Base-by-base conservation (phyloP, 2,113 vertebrate species). In the Mustela nigripes region DNA sequence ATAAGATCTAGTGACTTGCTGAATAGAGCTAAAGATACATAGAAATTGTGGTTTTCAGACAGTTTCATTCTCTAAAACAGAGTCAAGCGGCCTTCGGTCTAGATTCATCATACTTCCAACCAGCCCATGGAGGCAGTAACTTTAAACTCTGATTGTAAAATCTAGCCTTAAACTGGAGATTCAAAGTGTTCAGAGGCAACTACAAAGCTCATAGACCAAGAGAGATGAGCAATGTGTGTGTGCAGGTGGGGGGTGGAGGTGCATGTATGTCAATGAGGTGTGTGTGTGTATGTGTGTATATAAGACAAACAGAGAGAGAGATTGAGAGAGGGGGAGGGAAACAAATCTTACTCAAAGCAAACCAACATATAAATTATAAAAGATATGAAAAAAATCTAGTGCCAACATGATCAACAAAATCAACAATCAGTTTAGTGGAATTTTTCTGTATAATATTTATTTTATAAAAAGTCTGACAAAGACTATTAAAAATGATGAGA, bases 31-130 rank as follows among this genome's bases (percentile, higher is more conserved):
- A 24, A 80, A 14, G 5, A 3, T 48, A 33, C 19, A 21, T 1
- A 63, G 63, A 65, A 74, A 92, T 36, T 21, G n/a, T 63, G 18
- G 8, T 33, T 81, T 71, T 16, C 69, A 81, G 28, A 45, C 1
- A 78, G 31, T 90, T n/a, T 63, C 53, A 36, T 78, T 83, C 21
- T 79, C 92, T 65, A n/a, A 91, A 95, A 82, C 50, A 39, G 39
- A 95, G 15, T 88, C 33, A 53, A 33, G 62, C n/a, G 36, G 15
- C 22, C 24, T 89, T 84, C 28, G 56, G 21, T 36, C 48, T 93
- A 21, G 1, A 62, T 39, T 39, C 8, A 1, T 69, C 24, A 33
- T 71, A 31, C 24, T 85, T 50, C 15, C 39, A 48, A 50, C 8
- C 1, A 48, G 39, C 5, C 58, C 16, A 14, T 0, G 73, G 7